A percentile compares a stretch with the other conserved stretches of the same genome.
phyloP scores from a whole-genome alignment of 1,140 invertebrate genomes.

The Pachypeltis micranthus region DNA sequence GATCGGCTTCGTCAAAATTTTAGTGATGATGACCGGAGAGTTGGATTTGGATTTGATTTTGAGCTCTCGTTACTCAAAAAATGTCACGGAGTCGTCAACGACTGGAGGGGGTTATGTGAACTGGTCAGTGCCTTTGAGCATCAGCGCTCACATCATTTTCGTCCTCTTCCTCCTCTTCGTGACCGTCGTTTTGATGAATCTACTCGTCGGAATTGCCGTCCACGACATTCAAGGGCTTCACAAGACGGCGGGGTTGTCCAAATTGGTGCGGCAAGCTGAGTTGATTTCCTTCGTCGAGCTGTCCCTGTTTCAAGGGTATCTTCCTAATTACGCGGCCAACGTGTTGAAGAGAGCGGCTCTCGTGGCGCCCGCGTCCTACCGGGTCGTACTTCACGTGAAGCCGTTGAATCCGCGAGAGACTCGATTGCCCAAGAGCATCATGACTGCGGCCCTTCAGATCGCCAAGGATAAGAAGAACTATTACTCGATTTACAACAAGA shows the following conservation, averaged over 20 bases:
- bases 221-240: slow-evolving; percentile 66
- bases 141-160: slow-evolving; percentile 60
- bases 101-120: slow-evolving; percentile 28
- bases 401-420: slow-evolving; percentile 68
- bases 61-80: slow-evolving; percentile 34
- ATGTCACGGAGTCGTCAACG: slow-evolving; percentile 36
- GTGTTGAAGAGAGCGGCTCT: slow-evolving; percentile 59
- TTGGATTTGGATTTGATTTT: slow-evolving; percentile 55
- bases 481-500: background rate
- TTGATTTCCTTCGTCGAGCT: slow-evolving; percentile 61
- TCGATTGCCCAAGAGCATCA: slow-evolving; percentile 57
- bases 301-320: slow-evolving; percentile 53
- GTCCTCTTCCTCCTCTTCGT: slow-evolving; percentile 62
- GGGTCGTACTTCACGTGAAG: slow-evolving; percentile 63
- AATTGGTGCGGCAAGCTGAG: slow-evolving; percentile 64
- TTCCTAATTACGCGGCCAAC: slow-evolving; percentile 53
- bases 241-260: slow-evolving; percentile 60
- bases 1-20: slow-evolving; percentile 64
- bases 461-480: slow-evolving; percentile 41
- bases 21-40: slow-evolving; percentile 85
- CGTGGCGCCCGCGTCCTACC: slow-evolving; percentile 60
- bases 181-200: slow-evolving; percentile 69
- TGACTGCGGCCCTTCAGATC: slow-evolving; percentile 59
- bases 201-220: slow-evolving; percentile 66
- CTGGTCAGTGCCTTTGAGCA: slow-evolving; percentile 42